Conservation (phyloP, 2,113 vertebrate genomes). For the Rhinichthys klamathensis region DNA sequence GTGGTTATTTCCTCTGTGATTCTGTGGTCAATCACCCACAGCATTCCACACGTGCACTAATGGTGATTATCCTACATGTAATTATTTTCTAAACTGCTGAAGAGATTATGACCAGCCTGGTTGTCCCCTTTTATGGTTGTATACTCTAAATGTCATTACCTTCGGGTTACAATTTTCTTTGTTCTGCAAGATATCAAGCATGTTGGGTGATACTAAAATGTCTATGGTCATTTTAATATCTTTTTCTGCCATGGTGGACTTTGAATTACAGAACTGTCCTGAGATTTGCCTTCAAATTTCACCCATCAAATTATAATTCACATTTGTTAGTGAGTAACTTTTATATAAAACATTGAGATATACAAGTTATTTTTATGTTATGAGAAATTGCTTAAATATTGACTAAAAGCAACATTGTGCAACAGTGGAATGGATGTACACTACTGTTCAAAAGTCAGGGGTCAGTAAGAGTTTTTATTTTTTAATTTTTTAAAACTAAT, state of each 20-base stretch:
- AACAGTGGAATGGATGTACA: too few species aligned
- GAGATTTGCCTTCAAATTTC: neutral
- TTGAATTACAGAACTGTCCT: neutral
- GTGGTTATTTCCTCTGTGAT: neutral
- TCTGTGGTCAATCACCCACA: neutral
- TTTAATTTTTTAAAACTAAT: neutral
- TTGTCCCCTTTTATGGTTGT: neutral
- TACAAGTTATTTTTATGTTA: neutral
- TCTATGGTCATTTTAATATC: neutral
- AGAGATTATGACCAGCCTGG: neutral
- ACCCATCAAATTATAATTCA: neutral
- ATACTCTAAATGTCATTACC: neutral
- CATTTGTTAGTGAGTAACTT: neutral
- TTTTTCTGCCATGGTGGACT: neutral
- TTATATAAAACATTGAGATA: neutral
- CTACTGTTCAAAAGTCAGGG: too few species aligned
- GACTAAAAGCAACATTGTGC: neutral
- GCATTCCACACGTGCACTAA: neutral
- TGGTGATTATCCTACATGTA: slow-evolving; percentile 20
- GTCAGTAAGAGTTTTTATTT: too few species aligned
- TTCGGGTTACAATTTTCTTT: neutral
- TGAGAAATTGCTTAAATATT: neutral
- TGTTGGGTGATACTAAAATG: neutral
- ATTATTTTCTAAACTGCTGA: neutral
- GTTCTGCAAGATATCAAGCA: neutral